Percentiles rank a stretch among this genome's conserved stretches.
These are phyloP conservation scores for Apis cerana DNA, from an alignment of 1,140 invertebrate genomes.

Conservation along the genomic window DNA sequence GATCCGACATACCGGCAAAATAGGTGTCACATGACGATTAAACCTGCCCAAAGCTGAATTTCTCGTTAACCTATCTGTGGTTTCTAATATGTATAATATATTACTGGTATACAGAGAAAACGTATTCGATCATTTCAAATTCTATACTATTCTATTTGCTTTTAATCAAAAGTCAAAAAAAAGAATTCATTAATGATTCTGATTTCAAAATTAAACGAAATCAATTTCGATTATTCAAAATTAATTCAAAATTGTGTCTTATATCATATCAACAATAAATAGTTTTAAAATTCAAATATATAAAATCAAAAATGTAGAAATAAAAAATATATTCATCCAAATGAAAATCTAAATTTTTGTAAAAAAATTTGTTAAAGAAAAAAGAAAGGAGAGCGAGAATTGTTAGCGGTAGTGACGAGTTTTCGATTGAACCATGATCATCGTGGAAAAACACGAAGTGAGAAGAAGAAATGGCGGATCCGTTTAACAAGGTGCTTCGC, in stretches of 20 bases:
- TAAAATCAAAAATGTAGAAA: not conserved
- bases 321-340: not conserved
- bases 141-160: no score
- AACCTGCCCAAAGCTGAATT: constrained; percentile 20
- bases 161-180: no score
- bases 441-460: constrained; percentile 50
- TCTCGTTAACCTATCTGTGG: not conserved
- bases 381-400: not conserved
- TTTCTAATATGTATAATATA: not conserved
- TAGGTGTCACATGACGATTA: constrained; percentile 33
- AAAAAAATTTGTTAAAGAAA: not conserved
- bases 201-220: no score
- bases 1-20: constrained; percentile 37
- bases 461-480: constrained; percentile 53
- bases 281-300: no score
- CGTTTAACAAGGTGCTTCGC: constrained; percentile 64
- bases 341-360: not conserved
- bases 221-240: no score
- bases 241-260: no score
- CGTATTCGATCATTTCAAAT: no score
- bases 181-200: no score
- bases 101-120: no score
- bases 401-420: constrained; percentile 38
- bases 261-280: no score
- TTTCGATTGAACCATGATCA: constrained; percentile 45